Evolutionary conservation across 1,140 invertebrate species (phyloP).

Genomic region (Brachystomella parvula): DNA sequence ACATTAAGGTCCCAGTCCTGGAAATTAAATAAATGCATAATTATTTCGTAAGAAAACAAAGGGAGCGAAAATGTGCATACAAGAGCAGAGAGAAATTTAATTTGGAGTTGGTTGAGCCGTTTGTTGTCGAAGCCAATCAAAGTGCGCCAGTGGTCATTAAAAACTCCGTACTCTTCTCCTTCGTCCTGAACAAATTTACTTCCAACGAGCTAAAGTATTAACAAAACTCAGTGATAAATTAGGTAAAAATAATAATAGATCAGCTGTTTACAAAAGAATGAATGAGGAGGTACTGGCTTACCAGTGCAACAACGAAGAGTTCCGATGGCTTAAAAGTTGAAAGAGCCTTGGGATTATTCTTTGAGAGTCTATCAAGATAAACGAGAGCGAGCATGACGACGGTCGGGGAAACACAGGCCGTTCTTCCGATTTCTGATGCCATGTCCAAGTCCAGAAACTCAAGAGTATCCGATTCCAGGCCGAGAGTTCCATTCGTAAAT

Average conservation of each 20-base stretch:
- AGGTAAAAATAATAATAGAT: not conserved
- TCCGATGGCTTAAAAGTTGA: constrained; percentile 71
- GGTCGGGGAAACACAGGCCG: constrained; percentile 76
- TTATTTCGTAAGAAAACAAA: constrained; percentile 6
- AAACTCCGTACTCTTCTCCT: constrained; percentile 79
- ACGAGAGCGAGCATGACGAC: constrained; percentile 72
- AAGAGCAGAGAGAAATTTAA: constrained; percentile 79
- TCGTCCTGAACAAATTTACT: constrained; percentile 90
- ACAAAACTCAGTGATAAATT: constrained; percentile 2
- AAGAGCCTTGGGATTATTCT: constrained; percentile 72
- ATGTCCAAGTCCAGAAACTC: constrained; percentile 69
- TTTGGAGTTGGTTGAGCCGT: constrained; percentile 73
- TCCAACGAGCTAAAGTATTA: constrained; percentile 70
- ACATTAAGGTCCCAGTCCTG: constrained; percentile 80
- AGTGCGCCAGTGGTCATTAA: constrained; percentile 78
- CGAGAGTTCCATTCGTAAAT: constrained; percentile 55
- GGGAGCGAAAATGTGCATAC: constrained; percentile 51
- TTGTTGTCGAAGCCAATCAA: constrained; percentile 63
- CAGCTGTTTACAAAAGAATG: no score
- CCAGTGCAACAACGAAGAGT: constrained; percentile 84
- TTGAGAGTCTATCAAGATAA: constrained; percentile 75
- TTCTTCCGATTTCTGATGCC: constrained; percentile 65
- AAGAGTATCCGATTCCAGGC: constrained; percentile 55
- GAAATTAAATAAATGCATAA: constrained; percentile 27
- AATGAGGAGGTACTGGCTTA: no score